Evolutionary conservation across 2,113 vertebrate species (phyloP).

Genomic region (Tympanuchus pallidicinctus): DNA sequence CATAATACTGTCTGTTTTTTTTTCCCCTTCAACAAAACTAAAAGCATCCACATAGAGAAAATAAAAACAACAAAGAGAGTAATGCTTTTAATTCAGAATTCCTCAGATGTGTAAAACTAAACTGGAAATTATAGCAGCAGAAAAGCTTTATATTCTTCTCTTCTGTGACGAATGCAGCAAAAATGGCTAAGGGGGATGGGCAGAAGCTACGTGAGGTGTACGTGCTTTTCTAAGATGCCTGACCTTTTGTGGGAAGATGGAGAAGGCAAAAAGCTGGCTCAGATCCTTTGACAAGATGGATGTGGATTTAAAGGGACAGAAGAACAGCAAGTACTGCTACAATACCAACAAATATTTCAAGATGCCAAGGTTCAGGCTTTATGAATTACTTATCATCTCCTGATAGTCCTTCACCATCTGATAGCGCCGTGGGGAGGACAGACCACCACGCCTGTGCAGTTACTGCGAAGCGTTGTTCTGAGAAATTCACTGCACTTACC

Average conservation of each 20-base stretch:
- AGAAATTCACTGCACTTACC: slow-evolving; percentile 7
- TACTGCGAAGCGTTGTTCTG: neutral
- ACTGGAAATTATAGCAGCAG: neutral
- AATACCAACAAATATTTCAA: neutral
- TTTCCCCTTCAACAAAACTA: neutral
- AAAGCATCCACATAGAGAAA: rapidly evolving
- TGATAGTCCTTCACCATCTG: neutral
- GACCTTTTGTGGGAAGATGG: neutral
- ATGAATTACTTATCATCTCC: neutral
- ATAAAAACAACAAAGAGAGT: neutral
- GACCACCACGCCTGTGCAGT: rapidly evolving
- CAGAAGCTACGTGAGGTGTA: neutral
- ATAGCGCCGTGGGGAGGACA: neutral
- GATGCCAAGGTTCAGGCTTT: neutral
- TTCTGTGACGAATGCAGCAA: neutral
- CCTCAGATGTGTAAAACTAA: neutral
- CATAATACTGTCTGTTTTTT: neutral
- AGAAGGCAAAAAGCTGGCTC: neutral
- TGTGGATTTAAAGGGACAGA: neutral
- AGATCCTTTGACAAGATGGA: neutral
- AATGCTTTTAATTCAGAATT: neutral
- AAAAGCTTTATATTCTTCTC: neutral
- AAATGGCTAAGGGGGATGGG: neutral
- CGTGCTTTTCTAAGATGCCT: neutral
- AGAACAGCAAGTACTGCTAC: rapidly evolving